Evolutionary conservation across 2,888 invertebrate species (phyloP).

Genomic region (Rotaria sp.): DNA sequence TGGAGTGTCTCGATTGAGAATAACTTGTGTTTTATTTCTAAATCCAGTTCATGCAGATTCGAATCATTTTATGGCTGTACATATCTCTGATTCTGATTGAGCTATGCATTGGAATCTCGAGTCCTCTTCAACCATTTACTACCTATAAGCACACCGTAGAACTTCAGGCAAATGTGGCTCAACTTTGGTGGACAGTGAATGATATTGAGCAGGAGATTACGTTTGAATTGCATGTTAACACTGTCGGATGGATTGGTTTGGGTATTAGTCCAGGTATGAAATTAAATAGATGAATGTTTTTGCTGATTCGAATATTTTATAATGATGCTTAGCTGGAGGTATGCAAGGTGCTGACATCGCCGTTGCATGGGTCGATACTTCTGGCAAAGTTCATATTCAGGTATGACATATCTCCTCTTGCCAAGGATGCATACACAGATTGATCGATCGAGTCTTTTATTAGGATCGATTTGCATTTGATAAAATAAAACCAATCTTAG

Average conservation of each 20-base stretch:
- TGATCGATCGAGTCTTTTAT: neutral
- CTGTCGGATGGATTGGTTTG: conserved; percentile 34
- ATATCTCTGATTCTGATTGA: neutral
- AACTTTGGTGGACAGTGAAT: conserved; percentile 17
- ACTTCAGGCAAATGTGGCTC: neutral
- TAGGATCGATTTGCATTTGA: conserved; percentile 31
- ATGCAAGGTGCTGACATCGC: conserved; percentile 78
- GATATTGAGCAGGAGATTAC: neutral
- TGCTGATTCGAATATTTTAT: conserved; percentile 58
- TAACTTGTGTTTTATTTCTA: neutral
- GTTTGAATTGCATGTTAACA: conserved; percentile 34
- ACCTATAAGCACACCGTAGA: too few relatives aligned
- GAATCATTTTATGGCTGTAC: neutral
- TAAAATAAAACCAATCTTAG: neutral
- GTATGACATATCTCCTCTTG: conserved; percentile 42
- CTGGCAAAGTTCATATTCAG: conserved; percentile 44
- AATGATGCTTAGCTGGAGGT: conserved; percentile 63
- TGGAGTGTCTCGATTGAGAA: neutral
- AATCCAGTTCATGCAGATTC: neutral
- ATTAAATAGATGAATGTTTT: too few relatives aligned
- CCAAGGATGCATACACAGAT: neutral
- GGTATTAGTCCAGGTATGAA: conserved; percentile 33
- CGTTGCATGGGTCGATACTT: conserved; percentile 69
- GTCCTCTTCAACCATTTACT: too few relatives aligned
- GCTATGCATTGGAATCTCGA: neutral